These are phyloP conservation scores for Nomada flava DNA, from an alignment of 2,888 invertebrate genomes.

Conservation along the genomic window DNA sequence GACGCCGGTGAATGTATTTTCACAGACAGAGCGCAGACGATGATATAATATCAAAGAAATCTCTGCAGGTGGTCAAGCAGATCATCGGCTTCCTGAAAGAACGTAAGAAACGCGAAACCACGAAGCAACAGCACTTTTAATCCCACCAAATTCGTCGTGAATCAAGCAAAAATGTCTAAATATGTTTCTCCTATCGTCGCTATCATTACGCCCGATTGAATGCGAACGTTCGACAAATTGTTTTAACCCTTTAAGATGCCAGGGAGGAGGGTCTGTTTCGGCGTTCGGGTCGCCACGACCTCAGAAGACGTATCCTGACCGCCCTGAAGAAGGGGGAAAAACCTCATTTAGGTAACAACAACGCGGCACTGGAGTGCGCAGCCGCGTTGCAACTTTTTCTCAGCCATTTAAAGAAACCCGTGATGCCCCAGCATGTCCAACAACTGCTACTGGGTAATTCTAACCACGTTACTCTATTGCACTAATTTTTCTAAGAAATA, in stretches of 20 bases:
- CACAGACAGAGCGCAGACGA: conserved; percentile 71
- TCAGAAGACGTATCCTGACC: conserved; percentile 72
- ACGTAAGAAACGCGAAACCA: conserved; percentile 76
- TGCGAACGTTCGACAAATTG: not conserved
- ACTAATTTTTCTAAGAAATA: too few relatives aligned
- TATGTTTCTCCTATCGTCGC: too few relatives aligned
- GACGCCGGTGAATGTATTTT: conserved; percentile 16
- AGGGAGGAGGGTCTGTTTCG: conserved; percentile 78
- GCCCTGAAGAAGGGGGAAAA: conserved; percentile 75
- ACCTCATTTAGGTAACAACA: conserved; percentile 68
- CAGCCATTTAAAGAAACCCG: conserved; percentile 81
- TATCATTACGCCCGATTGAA: not conserved
- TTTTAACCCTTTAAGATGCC: conserved; percentile 69
- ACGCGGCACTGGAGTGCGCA: conserved; percentile 82
- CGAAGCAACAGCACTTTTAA: not conserved
- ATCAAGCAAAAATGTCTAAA: not conserved
- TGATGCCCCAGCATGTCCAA: conserved; percentile 84
- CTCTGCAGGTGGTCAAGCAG: conserved; percentile 82
- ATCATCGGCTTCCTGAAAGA: conserved; percentile 82
- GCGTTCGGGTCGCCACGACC: conserved; percentile 69
- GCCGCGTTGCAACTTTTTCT: conserved; percentile 84
- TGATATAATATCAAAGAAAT: conserved; percentile 84
- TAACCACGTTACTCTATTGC: not conserved
- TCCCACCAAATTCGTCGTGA: not conserved
- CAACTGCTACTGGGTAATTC: conserved; percentile 84